Evolutionary conservation across 2,113 vertebrate species (phyloP).

Genomic region (Tretioscincus oriximinensis): DNA sequence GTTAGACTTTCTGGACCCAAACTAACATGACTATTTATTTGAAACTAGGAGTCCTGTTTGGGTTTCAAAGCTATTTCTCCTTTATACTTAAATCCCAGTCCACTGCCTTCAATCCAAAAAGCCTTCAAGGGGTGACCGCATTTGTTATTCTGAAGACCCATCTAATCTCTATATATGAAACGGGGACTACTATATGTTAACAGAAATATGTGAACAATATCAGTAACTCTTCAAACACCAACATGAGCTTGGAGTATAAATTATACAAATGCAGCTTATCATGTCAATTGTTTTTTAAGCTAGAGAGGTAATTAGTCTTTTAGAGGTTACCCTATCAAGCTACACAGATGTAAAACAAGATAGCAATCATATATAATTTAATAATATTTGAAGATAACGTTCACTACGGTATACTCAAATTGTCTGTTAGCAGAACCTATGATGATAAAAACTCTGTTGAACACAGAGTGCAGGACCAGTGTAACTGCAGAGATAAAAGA

Average conservation of each 20-base stretch:
- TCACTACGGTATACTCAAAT: background rate
- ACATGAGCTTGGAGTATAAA: background rate
- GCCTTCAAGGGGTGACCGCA: background rate
- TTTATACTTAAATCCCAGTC: background rate
- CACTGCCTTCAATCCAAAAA: background rate
- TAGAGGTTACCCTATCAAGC: background rate
- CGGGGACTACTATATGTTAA: background rate
- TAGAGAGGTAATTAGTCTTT: background rate
- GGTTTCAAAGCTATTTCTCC: too few relatives aligned
- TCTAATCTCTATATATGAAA: background rate
- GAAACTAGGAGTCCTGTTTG: too few relatives aligned
- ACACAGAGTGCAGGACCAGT: background rate
- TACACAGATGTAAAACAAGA: background rate
- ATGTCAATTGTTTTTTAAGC: background rate
- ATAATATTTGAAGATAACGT: background rate
- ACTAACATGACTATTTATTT: too few relatives aligned
- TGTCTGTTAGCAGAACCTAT: background rate
- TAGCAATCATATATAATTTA: background rate
- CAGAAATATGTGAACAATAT: background rate
- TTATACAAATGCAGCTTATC: background rate
- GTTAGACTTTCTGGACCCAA: too few relatives aligned
- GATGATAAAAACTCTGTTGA: background rate
- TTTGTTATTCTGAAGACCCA: background rate
- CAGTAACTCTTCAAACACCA: background rate
- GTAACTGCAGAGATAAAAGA: conserved; percentile 6